Base-by-base conservation (phyloP, 2,888 invertebrate species). In the Plagodis pulveraria region DNA sequence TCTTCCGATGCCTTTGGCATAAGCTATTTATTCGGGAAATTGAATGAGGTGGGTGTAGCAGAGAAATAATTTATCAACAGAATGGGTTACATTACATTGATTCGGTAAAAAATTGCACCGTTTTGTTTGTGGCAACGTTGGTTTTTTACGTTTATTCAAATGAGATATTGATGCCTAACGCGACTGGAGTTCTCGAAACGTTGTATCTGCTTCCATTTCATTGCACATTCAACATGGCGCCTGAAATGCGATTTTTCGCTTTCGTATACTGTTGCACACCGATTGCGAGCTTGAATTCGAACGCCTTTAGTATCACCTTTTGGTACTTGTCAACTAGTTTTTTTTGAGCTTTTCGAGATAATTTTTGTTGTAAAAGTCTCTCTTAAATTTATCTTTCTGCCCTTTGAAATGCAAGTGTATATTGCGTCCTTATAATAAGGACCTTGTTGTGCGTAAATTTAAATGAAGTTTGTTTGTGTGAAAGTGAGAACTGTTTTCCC, bases 61-160 rank as follows among this genome's bases (percentile, higher is more conserved):
- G 67, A 68, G 55, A 74, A 75, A 80, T 80, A 78, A 80, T 80
- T 76, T 81, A 80, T 81, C 80, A 80, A 75, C 69, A 62, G 72
- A 78, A 78, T 78, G 79, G 77, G 76, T 75, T 77, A 76, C 80
- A 74, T 79, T 80, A 78, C 76, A 77, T 76, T 76, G 73, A 72
- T 70, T 67, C 68, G 69, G 69, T 73, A 72, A 79, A 76, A 80
- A 79, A 80, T 78, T 76, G 70, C 76, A 72, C 58, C 68, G 71
- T 73, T 78, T 78, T 76, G 70, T 71, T 71, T 72, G 70, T 66
- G 72, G 72, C 70, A 36, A 58, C 54, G 62, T 63, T 58, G 58
- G 57, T 66, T 66, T 62, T 67, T 56, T 61, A 10, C 42, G 6
- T 53, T 65, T 67, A 67, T 66, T 62, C 57, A 65, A 65, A 65